These are phyloP conservation scores for Peucedramus taeniatus DNA, from an alignment of 2,113 vertebrate species.

Conservation along the genomic window DNA sequence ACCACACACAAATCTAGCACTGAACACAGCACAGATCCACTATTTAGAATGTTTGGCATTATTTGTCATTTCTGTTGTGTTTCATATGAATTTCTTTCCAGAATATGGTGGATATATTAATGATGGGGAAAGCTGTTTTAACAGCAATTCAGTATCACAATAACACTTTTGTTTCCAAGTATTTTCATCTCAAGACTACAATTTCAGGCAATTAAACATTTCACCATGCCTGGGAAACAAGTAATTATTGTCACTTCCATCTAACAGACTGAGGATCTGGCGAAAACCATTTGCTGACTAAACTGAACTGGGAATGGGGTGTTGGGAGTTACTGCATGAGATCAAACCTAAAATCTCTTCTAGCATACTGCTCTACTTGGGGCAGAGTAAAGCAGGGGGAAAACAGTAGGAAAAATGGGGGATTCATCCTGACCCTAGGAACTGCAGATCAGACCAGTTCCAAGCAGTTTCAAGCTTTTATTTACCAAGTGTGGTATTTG, in stretches of 20 bases:
- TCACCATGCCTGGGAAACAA: not conserved
- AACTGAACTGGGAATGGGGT: not conserved
- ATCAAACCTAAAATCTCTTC: not conserved
- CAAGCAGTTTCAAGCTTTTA: not conserved
- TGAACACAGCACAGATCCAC: not conserved
- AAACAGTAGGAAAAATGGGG: not conserved
- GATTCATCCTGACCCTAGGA: not conserved
- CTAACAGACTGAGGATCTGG: not conserved
- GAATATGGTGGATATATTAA: not conserved
- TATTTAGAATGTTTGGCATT: not conserved
- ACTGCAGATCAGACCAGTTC: not conserved
- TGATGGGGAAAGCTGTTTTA: not conserved
- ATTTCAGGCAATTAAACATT: slow-evolving; percentile 45
- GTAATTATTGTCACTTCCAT: slow-evolving; percentile 7
- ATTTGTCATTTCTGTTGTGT: not conserved
- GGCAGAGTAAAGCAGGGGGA: not conserved
- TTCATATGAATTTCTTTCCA: not conserved
- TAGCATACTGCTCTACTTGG: accelerated
- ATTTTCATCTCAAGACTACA: slow-evolving; percentile 47
- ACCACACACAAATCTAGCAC: not conserved
- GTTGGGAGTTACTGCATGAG: not conserved
- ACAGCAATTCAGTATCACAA: not conserved
- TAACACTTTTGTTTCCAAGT: not conserved
- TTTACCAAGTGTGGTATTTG: not conserved
- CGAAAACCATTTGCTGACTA: not conserved